These are phyloP conservation scores for Volucella bombylans DNA, from an alignment of 2,888 invertebrate species.

Conservation along the genomic window DNA sequence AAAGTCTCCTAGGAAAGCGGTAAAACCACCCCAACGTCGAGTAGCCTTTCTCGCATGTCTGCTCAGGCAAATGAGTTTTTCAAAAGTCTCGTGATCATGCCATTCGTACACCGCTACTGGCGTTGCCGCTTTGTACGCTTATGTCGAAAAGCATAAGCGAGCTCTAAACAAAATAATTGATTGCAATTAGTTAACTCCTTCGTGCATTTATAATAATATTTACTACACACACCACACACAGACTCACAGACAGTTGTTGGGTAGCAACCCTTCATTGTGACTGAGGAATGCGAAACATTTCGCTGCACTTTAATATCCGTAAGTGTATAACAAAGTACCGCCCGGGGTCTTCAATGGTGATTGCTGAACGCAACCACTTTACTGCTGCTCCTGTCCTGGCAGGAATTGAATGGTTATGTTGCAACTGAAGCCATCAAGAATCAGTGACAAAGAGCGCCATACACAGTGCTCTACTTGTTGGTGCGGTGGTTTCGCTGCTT, in stretches of 20 bases:
- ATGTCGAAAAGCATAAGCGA: conserved; percentile 19
- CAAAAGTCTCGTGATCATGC: conserved; percentile 17
- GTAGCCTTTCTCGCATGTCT: conserved; percentile 35
- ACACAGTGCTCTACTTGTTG: neutral
- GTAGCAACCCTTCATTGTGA: neutral
- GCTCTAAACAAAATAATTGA: conserved; percentile 64
- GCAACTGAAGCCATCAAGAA: conserved; percentile 28
- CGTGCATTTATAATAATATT: conserved; percentile 63
- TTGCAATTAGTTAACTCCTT: conserved; percentile 66
- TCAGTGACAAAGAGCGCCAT: conserved; percentile 21
- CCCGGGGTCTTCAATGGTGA: conserved; percentile 13
- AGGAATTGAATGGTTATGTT: conserved; percentile 18
- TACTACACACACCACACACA: conserved; percentile 36
- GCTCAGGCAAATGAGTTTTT: conserved; percentile 53
- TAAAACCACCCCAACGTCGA: conserved; percentile 23
- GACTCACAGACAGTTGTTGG: neutral
- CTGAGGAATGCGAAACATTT: conserved; percentile 34
- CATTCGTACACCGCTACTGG: neutral
- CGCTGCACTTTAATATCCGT: conserved; percentile 61
- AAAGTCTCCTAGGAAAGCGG: conserved; percentile 39
- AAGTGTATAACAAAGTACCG: conserved; percentile 64
- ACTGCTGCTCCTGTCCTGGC: neutral
- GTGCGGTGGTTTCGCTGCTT: neutral
- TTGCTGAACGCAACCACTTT: conserved; percentile 20
- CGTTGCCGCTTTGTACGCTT: conserved; percentile 4